Base-by-base conservation (phyloP, 1,140 invertebrate genomes). In the Drosophila willistoni region DNA sequence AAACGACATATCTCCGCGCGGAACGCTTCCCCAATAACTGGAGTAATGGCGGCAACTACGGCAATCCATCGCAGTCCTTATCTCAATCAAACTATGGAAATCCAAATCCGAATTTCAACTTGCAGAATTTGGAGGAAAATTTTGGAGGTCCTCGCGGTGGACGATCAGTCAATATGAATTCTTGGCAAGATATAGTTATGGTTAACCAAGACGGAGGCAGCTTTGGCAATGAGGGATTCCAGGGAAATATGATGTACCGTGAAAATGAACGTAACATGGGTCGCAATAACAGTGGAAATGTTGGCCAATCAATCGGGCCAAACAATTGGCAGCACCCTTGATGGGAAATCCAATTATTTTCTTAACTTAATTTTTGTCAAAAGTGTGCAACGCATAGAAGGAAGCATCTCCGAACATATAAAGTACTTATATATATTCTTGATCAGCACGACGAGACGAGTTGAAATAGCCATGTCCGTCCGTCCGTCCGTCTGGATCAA, bases 201-300 rank as follows among this genome's bases (percentile, higher is more conserved):
- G 17, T 22, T 22, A 22, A 22, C 19, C 19, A 22, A 22, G 19
- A 2, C 19, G 19, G 19, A 22, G 19, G 19, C 19, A 22, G 2
- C 19, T 22, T 22, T 22, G 19, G 19, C 19, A 22, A 22, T 22
- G 19, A 22, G 19, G 19, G 19, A 22, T 22, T 22, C 19, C 19
- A 22, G 19, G 19, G 19, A 22, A 22, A 22, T 22, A 22, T 22
- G 19, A 36, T 17, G 29, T 19, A 36, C 12, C 56, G 33, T n/a
- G 55, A 34, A 17, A 34, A 57, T 36, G 55, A 57, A 6, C 7
- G 55, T 13, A 36, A 57, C 55, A n/a, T 57, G 12, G 29, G 29
- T 9, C 55, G 56, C 12, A 59, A 59, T 17, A 33, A 33, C 17
- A 33, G 14, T 19, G 56, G 56, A 14, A 59, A 59, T 29, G 10